Base-by-base conservation (phyloP, 2,113 vertebrate species). In the Nycticryphes semicollaris region DNA sequence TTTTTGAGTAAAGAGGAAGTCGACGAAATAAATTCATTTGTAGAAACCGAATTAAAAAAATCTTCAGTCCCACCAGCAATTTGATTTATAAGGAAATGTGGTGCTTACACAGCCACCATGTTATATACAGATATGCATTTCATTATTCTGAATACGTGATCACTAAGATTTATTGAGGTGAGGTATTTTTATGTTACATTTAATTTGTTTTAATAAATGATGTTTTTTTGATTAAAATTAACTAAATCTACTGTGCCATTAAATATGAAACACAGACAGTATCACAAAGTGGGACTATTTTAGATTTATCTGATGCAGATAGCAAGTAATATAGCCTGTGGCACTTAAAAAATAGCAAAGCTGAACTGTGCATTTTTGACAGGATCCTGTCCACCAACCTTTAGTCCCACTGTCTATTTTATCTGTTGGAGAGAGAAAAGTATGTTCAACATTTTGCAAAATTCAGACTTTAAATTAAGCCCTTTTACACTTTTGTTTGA, bases 201-300 rank as follows among this genome's bases (percentile, higher is more conserved):
- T 96, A 86, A 96, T 96, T 96, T 97, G 92, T 97, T 96, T 94
- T 73, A 33, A 86, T 94, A 97, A 97, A 96, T 63, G 2, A 96
- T 91, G 56, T 22, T 92, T 98, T 98, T 97, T 96, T 88, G 25
- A 97, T 96, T 90, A 89, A 96, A 97, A 94, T 94, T 96, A 96
- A 97, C 78, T 97, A 96, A 68, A 86, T 96, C 62, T 95, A 94
- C 91, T 95, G 62, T 72, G 77, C 84, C 97, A 87, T 84, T 96
- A 95, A 96, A 97, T 94, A 97, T 94, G 92, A 97, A 97, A 97
- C 70, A 81, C 93, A 95, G 95, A 91, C 93, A 97, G 96, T 90
- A 94, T 59, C 86, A 79, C 77, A 90, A 76, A 97, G 53, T 57
- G 94, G 88, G 89, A 91, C 9, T 69, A 62, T 54, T 74, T 95